A percentile compares a stretch with the other conserved stretches of the same genome.
Evolutionary conservation across 2,797 vertebrate species (phyloP).

Genomic region (Enteromius argenteus): DNA sequence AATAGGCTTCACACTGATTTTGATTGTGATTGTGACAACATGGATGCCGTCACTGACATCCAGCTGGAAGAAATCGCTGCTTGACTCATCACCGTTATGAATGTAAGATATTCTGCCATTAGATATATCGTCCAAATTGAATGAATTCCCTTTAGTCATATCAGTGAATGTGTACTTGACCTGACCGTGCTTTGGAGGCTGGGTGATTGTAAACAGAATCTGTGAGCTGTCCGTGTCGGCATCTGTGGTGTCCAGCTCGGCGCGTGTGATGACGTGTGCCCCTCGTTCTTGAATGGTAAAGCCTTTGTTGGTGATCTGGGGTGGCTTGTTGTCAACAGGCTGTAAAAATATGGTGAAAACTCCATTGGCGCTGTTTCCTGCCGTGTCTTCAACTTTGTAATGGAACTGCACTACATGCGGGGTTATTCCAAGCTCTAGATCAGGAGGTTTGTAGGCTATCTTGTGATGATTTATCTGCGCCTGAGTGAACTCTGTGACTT

Average conservation of each 20-base stretch:
- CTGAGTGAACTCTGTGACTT: constrained; percentile 91
- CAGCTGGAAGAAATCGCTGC: constrained; percentile 83
- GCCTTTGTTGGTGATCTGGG: constrained; percentile 92
- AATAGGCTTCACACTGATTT: constrained; percentile 84
- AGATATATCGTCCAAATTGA: constrained; percentile 85
- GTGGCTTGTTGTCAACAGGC: constrained; percentile 94
- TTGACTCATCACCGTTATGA: constrained; percentile 86
- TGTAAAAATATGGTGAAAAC: constrained; percentile 89
- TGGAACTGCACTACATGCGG: constrained; percentile 89
- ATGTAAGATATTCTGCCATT: constrained; percentile 85
- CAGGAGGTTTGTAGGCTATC: constrained; percentile 90
- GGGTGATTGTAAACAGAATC: constrained; percentile 88
- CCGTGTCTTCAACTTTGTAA: constrained; percentile 88
- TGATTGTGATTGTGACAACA: constrained; percentile 88
- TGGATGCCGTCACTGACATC: constrained; percentile 93
- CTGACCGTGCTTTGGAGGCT: constrained; percentile 85
- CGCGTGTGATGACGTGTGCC: constrained; percentile 80
- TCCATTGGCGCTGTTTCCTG: constrained; percentile 84
- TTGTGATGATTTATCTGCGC: constrained; percentile 98
- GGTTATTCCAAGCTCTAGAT: constrained; percentile 92
- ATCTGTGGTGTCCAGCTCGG: constrained; percentile 88
- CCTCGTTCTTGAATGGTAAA: constrained; percentile 87
- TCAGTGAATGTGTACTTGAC: constrained; percentile 80
- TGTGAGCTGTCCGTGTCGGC: constrained; percentile 85
- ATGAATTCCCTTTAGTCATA: constrained; percentile 83